Evolutionary conservation across 2,113 vertebrate species (phyloP).

Genomic region (Neomonachus schauinslandi): DNA sequence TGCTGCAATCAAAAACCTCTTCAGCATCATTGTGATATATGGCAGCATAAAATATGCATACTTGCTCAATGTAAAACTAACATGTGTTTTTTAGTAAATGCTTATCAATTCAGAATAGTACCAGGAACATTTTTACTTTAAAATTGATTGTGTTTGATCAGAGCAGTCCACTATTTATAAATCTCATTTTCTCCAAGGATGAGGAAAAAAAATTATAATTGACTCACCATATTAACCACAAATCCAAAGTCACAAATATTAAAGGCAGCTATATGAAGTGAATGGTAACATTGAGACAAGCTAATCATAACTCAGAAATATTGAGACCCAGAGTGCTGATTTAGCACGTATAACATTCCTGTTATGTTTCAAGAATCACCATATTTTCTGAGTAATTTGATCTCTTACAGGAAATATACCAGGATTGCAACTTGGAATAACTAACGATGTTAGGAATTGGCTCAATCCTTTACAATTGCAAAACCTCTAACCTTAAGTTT

Average conservation of each 20-base stretch:
- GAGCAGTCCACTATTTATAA: constrained; percentile 20
- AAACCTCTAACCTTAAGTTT: constrained; percentile 40
- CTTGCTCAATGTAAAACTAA: not conserved
- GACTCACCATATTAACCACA: not conserved
- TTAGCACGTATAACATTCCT: constrained; percentile 30
- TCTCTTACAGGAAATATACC: constrained; percentile 63
- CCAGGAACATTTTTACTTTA: not conserved
- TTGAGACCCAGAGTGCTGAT: constrained; percentile 50
- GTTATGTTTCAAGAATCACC: constrained; percentile 67
- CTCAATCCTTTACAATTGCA: constrained; percentile 38
- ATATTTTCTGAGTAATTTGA: constrained; percentile 71
- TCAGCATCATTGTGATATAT: not conserved
- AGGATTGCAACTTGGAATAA: constrained; percentile 48
- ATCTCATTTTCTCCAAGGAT: constrained; percentile 30
- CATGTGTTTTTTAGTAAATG: not conserved
- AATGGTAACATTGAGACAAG: not conserved
- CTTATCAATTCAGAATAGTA: constrained; percentile 10
- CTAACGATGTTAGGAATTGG: not conserved
- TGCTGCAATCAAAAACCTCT: not conserved
- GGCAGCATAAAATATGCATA: not conserved
- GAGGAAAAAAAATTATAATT: constrained; percentile 35
- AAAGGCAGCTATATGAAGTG: constrained; percentile 14
- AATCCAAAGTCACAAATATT: constrained; percentile 56
- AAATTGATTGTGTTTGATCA: constrained; percentile 46
- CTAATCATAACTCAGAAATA: constrained; percentile 50